These are phyloP conservation scores for Nasonia oneida DNA, from an alignment of 2,888 invertebrate species.

Conservation along the genomic window DNA sequence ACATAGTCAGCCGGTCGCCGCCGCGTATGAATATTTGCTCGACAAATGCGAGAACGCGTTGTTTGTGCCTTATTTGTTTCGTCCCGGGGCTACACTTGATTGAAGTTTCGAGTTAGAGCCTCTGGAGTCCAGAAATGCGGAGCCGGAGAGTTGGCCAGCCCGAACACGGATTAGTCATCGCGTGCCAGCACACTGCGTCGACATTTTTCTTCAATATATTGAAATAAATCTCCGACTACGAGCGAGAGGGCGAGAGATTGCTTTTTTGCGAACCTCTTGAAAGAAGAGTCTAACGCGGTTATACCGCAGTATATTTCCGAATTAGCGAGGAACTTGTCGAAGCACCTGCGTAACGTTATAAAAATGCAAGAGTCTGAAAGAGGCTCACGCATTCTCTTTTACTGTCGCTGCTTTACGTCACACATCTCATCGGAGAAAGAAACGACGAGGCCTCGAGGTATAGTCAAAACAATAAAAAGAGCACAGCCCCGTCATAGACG, in stretches of 20 bases:
- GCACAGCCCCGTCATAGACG: background rate
- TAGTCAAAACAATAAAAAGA: background rate
- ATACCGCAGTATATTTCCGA: no score
- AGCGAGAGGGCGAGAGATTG: background rate
- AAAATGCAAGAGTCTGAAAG: background rate
- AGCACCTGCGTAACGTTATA: background rate
- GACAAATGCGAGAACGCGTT: slow-evolving; percentile 4
- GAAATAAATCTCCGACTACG: background rate
- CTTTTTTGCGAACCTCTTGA: background rate
- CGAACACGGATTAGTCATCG: background rate
- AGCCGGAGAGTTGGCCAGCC: background rate
- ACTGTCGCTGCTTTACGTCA: background rate
- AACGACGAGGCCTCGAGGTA: background rate
- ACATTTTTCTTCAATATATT: background rate
- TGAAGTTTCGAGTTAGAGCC: background rate
- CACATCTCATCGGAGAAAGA: background rate
- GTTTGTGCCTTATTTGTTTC: background rate
- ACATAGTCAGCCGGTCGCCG: background rate
- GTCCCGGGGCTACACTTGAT: background rate
- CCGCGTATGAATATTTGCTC: background rate
- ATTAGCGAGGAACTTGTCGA: no score
- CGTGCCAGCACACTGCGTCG: background rate
- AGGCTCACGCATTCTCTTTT: background rate
- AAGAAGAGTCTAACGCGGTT: background rate
- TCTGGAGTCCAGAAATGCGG: background rate